Base-by-base conservation (phyloP, 2,797 vertebrate genomes). In the Gallinago nigripennis region DNA sequence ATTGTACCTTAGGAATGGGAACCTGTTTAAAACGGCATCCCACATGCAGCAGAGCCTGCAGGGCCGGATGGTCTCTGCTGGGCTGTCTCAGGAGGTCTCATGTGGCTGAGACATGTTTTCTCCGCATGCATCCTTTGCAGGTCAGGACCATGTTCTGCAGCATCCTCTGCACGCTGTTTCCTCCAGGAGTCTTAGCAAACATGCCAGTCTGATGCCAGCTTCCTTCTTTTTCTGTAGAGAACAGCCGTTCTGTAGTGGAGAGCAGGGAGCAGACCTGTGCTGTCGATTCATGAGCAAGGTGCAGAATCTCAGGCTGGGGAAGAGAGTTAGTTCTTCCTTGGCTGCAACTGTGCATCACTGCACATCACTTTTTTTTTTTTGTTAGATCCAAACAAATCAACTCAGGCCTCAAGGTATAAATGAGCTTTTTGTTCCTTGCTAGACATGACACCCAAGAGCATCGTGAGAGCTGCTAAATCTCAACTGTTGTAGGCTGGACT, bases 31-130 rank as follows among this genome's bases (percentile, higher is more conserved):
- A 37, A 25, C 33, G 16, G 25, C 14, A 3, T 64, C 64, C 33
- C 64, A 9, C 10, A 4, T 0, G 3, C 68, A 66, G 76, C 2
- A 0, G 60, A 56, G 61, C 43, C 57, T 2, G n/a, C 35, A 28
- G n/a, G 60, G 11, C 20, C 0, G 1, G 76, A 4, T 1, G 5
- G 41, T 37, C 71, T 82, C 54, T 91, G 35, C 71, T 72, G 90
- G 41, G 56, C 80, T 70, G 21, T 27, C 53, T 24, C 27, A 5
- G 57, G 37, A 54, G 35, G 53, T 70, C 28, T 75, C 60, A 30
- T 0, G 0, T 7, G 35, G 15, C 53, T 68, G 57, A 82, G 70
- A 35, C 35, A 23, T 3, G 23, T 19, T 53, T 86, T 30, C 28
- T 82, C 35, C 53, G 14, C 3, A 1, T 1, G 4, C 15, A 25